phyloP scores from a whole-genome alignment of 2,888 invertebrate species.

The Dolomedes plantarius region DNA sequence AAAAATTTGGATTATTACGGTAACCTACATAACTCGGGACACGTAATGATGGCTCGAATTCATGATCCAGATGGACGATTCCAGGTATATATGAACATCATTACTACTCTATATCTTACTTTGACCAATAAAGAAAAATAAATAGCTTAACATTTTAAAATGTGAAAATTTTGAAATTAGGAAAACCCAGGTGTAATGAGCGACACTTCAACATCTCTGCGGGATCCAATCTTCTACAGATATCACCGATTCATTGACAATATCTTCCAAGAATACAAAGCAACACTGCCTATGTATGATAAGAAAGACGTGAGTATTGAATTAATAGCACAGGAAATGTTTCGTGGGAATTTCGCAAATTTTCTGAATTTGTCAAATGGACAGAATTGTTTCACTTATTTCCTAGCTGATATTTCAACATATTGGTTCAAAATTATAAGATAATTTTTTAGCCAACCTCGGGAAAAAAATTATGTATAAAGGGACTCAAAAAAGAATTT shows the following conservation, averaged over 20 bases:
- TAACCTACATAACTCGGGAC: conserved; percentile 89
- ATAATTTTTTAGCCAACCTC: too few species aligned
- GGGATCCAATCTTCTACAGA: conserved; percentile 86
- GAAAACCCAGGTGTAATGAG: conserved; percentile 77
- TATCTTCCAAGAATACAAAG: conserved; percentile 82
- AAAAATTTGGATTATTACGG: conserved; percentile 78
- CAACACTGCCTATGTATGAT: conserved; percentile 81
- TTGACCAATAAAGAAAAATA: too few species aligned
- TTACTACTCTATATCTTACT: too few species aligned
- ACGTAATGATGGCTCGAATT: conserved; percentile 85
- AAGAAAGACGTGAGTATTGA: conserved; percentile 75
- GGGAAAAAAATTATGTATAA: too few species aligned
- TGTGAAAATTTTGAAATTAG: conserved; percentile 42
- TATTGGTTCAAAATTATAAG: too few species aligned
- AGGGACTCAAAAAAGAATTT: too few species aligned
- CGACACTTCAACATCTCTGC: conserved; percentile 82
- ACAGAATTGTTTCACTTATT: too few species aligned
- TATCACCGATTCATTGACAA: conserved; percentile 83
- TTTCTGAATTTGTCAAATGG: too few species aligned
- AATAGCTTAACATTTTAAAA: too few species aligned
- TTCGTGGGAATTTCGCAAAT: too few species aligned
- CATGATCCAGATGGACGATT: conserved; percentile 89
- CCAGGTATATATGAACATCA: conserved; percentile 80
- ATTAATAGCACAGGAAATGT: too few species aligned
- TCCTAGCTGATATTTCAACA: too few species aligned